Conservation (phyloP, 2,113 vertebrate species). For the Prionailurus bengalensis region DNA sequence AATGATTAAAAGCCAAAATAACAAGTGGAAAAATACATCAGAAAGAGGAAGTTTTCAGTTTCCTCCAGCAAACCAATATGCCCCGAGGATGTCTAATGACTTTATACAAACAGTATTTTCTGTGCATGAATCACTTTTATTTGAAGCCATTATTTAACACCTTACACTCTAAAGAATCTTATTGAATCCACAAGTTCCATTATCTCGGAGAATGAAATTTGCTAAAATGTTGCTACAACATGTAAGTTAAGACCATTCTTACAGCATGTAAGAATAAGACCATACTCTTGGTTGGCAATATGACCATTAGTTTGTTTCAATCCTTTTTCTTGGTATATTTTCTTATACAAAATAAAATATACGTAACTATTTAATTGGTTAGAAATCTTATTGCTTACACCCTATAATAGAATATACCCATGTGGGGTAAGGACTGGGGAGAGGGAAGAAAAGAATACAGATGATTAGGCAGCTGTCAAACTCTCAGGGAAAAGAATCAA, state of each 20-base stretch:
- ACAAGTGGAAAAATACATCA: background rate
- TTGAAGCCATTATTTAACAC: background rate
- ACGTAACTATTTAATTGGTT: background rate
- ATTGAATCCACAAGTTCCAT: background rate
- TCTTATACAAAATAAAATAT: background rate
- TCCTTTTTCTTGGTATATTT: background rate
- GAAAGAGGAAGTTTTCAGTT: constrained; percentile 18
- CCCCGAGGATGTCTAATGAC: background rate
- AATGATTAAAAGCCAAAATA: constrained; percentile 20
- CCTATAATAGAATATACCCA: background rate
- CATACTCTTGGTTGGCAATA: background rate
- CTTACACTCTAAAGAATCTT: background rate
- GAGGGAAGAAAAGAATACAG: background rate
- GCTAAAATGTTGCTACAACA: background rate
- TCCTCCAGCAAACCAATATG: background rate
- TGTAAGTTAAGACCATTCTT: background rate
- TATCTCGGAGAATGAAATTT: background rate
- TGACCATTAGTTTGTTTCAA: background rate
- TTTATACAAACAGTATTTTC: constrained; percentile 2
- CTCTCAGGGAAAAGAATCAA: background rate
- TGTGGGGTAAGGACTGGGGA: background rate
- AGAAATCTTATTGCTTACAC: background rate
- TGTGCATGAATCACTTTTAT: background rate
- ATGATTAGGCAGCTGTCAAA: background rate
- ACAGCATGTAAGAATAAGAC: background rate